A percentile compares a stretch with the other conserved stretches of the same genome.
phyloP scores from a whole-genome alignment of 2,113 vertebrate genomes.

The Tupaia tana region DNA sequence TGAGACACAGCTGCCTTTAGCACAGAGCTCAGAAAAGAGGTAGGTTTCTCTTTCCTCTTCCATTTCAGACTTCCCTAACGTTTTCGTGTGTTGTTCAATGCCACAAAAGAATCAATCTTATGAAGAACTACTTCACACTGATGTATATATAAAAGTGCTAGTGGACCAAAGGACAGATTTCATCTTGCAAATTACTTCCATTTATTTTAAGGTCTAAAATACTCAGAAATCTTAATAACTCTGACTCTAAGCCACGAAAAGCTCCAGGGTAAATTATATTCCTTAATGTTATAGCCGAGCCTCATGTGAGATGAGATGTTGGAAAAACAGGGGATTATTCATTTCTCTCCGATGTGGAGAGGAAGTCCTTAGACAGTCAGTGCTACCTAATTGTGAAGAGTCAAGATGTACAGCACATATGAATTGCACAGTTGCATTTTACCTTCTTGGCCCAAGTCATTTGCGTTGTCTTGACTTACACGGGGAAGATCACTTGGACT shows the following conservation, averaged over 20 bases:
- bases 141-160: not conserved
- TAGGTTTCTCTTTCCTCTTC: not conserved
- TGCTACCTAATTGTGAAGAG: not conserved
- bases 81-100: not conserved
- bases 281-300: not conserved
- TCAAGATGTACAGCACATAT: not conserved
- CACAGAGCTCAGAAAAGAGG: not conserved
- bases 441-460: not conserved
- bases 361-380: not conserved
- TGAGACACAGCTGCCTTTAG: not conserved
- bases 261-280: not conserved
- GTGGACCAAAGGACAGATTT: not conserved
- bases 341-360: not conserved
- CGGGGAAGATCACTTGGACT: conserved; percentile 1
- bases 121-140: not conserved
- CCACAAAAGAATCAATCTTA: conserved; percentile 23
- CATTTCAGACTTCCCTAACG: not conserved
- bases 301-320: not conserved
- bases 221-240: not conserved
- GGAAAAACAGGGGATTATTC: not conserved
- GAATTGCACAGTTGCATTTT: conserved; percentile 9
- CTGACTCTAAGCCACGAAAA: not conserved
- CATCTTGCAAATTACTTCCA: not conserved
- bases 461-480: not conserved
- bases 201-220: not conserved